These are phyloP conservation scores for Poecilobothrus nobilitatus DNA, from an alignment of 2,888 invertebrate species.

Conservation along the genomic window DNA sequence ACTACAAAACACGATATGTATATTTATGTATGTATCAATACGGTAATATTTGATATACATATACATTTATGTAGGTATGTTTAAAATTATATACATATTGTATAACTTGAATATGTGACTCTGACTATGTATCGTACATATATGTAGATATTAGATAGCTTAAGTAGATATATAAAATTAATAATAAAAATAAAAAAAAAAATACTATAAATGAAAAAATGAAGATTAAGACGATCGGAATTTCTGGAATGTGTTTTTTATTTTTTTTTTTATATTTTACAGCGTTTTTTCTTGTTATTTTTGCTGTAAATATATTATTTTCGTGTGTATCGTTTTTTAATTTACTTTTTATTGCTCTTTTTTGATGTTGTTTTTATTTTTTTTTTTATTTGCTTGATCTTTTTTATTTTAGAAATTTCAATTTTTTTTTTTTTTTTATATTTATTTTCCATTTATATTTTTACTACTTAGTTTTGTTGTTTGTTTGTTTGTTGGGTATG, in stretches of 20 bases:
- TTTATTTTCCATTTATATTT: not conserved
- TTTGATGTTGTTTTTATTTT: not conserved
- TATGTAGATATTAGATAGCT: too few relatives aligned
- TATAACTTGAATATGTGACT: too few relatives aligned
- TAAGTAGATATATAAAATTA: not conserved
- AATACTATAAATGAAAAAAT: not conserved
- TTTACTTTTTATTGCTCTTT: not conserved
- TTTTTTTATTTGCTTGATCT: not conserved
- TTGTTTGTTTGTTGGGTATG: not conserved
- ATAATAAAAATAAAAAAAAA: not conserved
- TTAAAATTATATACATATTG: too few relatives aligned
- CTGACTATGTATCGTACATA: too few relatives aligned
- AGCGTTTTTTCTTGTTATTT: too few relatives aligned
- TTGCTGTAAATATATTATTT: too few relatives aligned
- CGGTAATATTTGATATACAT: too few relatives aligned
- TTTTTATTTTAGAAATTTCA: not conserved
- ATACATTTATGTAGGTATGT: too few relatives aligned
- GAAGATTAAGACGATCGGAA: slow-evolving; percentile 4
- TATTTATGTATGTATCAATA: too few relatives aligned
- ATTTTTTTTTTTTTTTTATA: not conserved
- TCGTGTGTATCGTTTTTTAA: not conserved
- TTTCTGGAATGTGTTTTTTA: not conserved
- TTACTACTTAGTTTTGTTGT: too few relatives aligned
- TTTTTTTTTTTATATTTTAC: not conserved
- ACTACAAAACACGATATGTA: too few relatives aligned